Evolutionary conservation across 2,888 invertebrate species (phyloP).

Genomic region (Epirrhoe tristata): DNA sequence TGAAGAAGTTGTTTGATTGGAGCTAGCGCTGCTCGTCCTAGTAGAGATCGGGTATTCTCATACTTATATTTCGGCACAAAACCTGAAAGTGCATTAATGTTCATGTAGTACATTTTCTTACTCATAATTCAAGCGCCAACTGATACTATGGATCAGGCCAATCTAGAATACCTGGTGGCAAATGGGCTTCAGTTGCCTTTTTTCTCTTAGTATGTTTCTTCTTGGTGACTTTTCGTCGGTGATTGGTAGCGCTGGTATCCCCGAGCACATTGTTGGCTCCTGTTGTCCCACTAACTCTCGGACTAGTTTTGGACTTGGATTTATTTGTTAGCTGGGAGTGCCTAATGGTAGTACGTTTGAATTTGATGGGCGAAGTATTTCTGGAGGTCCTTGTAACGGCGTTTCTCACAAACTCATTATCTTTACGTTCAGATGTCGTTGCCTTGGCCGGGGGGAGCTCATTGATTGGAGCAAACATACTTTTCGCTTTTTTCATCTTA

Average conservation of each 20-base stretch:
- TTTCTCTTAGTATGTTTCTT: constrained; percentile 51
- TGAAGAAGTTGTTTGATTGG: constrained; percentile 19
- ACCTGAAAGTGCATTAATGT: constrained; percentile 29
- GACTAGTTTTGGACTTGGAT: constrained; percentile 30
- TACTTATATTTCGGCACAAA: constrained; percentile 14
- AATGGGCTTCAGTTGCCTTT: constrained; percentile 35
- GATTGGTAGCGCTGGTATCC: constrained; percentile 12
- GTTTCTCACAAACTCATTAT: constrained; percentile 29
- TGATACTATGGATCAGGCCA: constrained; percentile 26
- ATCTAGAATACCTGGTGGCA: constrained; percentile 43
- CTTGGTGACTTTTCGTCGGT: constrained; percentile 46
- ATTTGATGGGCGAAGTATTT: constrained; percentile 45
- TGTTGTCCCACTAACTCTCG: constrained; percentile 9
- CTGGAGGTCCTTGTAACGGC: constrained; percentile 40
- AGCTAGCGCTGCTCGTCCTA: constrained; percentile 19
- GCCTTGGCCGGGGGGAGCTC: constrained; percentile 34
- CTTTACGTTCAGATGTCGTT: constrained; percentile 46
- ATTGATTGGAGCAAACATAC: constrained; percentile 43
- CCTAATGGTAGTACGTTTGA: constrained; percentile 38
- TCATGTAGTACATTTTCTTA: constrained; percentile 3
- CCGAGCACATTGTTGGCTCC: constrained; percentile 10
- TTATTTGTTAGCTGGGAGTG: constrained; percentile 26
- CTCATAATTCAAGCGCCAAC: neutral
- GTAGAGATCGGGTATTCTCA: constrained; percentile 17
- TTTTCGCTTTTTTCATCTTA: constrained; percentile 49